Percentiles rank a stretch among this genome's conserved stretches.
These are phyloP conservation scores for Sylvilagus floridanus DNA, from an alignment of 2,797 vertebrate species.

Conservation along the genomic window DNA sequence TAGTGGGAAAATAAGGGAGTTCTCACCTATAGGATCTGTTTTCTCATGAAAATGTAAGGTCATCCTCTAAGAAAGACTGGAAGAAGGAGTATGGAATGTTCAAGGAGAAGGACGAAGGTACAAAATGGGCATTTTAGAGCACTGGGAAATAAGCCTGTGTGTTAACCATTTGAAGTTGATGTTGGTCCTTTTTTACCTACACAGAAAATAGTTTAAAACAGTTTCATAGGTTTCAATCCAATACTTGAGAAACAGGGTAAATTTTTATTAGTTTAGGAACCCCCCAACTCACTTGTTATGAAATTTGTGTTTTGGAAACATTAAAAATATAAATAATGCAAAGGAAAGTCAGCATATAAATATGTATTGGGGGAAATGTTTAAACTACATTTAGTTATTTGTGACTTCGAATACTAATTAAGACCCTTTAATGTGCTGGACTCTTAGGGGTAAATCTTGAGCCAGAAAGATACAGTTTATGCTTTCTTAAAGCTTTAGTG, in stretches of 20 bases:
- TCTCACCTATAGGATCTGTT: background rate
- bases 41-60: constrained; percentile 39
- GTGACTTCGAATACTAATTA: constrained; percentile 42
- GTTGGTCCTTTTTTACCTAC: background rate
- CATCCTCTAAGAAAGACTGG: constrained; percentile 35
- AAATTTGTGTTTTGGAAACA: constrained; percentile 57
- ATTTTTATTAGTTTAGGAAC: constrained; percentile 19
- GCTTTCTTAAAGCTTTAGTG: background rate
- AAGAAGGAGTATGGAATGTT: background rate
- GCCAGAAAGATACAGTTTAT: background rate
- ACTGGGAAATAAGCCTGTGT: background rate
- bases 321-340: constrained; percentile 48
- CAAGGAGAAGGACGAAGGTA: background rate
- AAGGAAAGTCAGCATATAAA: constrained; percentile 28
- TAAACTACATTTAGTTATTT: background rate
- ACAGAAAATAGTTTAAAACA: background rate
- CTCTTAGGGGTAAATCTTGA: background rate
- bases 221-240: constrained; percentile 31
- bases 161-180: constrained; percentile 15
- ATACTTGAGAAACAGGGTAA: background rate
- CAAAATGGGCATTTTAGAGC: constrained; percentile 7
- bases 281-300: background rate
- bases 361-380: constrained; percentile 1
- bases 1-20: constrained; percentile 14
- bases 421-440: constrained; percentile 17